A percentile compares a stretch with the other conserved stretches of the same genome.
phyloP scores from a whole-genome alignment of 2,888 invertebrate species.

The Cremastinae sp. region DNA sequence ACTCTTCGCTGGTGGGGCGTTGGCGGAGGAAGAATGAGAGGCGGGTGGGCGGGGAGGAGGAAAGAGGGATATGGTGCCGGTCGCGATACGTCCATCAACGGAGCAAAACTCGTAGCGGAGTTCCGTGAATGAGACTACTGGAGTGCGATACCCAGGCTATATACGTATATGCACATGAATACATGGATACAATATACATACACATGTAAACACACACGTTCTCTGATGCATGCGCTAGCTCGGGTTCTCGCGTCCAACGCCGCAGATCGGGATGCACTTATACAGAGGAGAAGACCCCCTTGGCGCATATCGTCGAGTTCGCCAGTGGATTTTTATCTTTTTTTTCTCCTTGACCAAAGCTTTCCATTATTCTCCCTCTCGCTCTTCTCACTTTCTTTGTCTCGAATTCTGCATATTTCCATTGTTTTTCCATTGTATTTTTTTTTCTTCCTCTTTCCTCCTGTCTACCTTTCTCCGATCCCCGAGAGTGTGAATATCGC shows the following conservation, averaged over 20 bases:
- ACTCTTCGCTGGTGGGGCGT: too few relatives aligned
- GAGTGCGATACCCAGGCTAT: conserved; percentile 49
- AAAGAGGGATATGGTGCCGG: conserved; percentile 6
- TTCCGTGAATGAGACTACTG: conserved; percentile 61
- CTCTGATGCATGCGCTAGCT: too few relatives aligned
- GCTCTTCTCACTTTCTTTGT: neutral
- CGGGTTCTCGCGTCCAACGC: too few relatives aligned
- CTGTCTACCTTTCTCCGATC: conserved; percentile 2
- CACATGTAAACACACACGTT: too few relatives aligned
- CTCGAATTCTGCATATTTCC: conserved; percentile 3
- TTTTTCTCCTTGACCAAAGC: conserved; percentile 35
- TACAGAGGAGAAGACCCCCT: conserved; percentile 34
- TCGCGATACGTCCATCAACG: conserved; percentile 60
- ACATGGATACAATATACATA: conserved; percentile 17
- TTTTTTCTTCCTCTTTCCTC: neutral
- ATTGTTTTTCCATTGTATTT: conserved; percentile 19
- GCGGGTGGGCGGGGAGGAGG: neutral
- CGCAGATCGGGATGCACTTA: conserved; percentile 31
- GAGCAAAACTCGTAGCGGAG: conserved; percentile 60
- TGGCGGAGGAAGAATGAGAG: neutral
- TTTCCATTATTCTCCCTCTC: conserved; percentile 29
- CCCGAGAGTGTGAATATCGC: conserved; percentile 19
- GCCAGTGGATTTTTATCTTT: conserved; percentile 38
- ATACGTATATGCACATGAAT: conserved; percentile 7
- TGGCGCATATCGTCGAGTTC: conserved; percentile 35